Base-by-base conservation (phyloP, 2,797 vertebrate species). In the Bradypodion ventrale region DNA sequence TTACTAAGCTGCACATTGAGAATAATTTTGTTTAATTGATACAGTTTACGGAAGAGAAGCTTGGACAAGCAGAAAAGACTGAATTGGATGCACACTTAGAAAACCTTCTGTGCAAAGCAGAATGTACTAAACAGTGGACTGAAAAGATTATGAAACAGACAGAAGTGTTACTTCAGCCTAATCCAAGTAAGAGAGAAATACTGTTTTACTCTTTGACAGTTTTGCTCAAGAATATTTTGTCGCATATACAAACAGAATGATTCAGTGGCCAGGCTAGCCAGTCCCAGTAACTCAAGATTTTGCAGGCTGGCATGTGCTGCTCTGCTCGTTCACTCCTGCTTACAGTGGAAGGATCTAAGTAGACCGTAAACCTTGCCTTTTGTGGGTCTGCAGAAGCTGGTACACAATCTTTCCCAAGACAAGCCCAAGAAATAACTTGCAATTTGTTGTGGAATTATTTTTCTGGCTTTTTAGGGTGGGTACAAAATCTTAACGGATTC, bases 91-190 rank as follows among this genome's bases (percentile, higher is more conserved):
- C 96, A 90, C 96, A 96, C 80, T 93, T 99, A 90, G 98, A 99
- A 94, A 97, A 97, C 91, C 98, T 99, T 75, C 95, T 99, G 46
- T 88, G 91, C 90, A 97, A 96, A 92, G 97, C 95, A 81, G 98
- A 99, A 89, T 94, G 95, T 91, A 99, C 98, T 81, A 99, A 99
- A 95, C 93, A 95, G 78, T 97, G 97, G 96, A 99, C 98, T 59
- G 98, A 99, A 93, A 97, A 96, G 93, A 97, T 99, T 82, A 96
- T 98, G 96, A 97, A 96, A 85, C 98, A 99, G 94, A 99, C 97
- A 0, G 98, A 99, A 95, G 97, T 97, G 27, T 93, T 99, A 86
- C 83, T 99, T 87, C 98, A 99, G 93, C 98, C 98, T 73, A 99
- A 97, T 93, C 97, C 97, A 80, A 98, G 98, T 99, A 96, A 97